phyloP scores from a whole-genome alignment of 2,888 invertebrate genomes.

The Megalurothrips usitatus region DNA sequence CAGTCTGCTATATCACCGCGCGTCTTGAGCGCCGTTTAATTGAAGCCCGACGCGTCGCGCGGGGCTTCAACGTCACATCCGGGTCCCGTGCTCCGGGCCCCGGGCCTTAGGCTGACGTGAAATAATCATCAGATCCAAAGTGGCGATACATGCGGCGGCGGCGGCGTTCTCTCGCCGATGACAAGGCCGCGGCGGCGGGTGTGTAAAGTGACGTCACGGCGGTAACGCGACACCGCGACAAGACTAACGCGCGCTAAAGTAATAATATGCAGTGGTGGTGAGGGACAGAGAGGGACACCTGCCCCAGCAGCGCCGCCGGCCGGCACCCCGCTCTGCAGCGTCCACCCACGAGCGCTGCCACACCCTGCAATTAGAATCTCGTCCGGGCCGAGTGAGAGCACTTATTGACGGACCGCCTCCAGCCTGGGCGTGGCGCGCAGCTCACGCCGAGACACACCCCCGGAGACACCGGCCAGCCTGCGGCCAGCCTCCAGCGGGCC shows the following conservation, averaged over 20 bases:
- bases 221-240: no score
- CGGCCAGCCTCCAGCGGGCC: no score
- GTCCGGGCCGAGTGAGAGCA: background rate
- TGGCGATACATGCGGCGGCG: background rate
- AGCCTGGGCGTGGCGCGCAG: background rate
- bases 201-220: no score
- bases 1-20: background rate
- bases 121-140: background rate
- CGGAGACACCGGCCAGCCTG: no score
- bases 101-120: background rate
- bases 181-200: background rate
- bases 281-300: no score
- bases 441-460: background rate
- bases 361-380: constrained; percentile 4
- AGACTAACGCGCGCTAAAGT: no score
- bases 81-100: no score
- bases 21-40: constrained; percentile 15
- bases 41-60: background rate
- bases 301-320: background rate
- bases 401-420: background rate
- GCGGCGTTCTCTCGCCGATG: no score
- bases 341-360: background rate
- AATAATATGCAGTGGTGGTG: no score
- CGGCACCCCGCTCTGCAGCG: background rate
- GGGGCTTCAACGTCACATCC: background rate